Conservation (phyloP, 1,140 invertebrate genomes). For the Eriosoma lanigerum region DNA sequence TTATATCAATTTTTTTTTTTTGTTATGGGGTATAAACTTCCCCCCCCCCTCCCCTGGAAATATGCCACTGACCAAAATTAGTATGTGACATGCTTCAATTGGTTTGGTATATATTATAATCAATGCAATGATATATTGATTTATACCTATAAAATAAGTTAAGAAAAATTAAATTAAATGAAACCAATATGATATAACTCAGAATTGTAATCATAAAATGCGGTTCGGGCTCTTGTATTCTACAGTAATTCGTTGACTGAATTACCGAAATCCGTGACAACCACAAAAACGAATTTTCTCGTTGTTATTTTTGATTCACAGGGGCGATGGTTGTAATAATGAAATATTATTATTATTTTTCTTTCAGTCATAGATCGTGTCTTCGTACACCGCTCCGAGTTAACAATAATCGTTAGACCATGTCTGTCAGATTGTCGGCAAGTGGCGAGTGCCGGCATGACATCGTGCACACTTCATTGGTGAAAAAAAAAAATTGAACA, state of each 20-base stretch:
- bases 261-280: neutral
- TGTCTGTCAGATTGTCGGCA: constrained; percentile 38
- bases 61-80: too few relatives aligned
- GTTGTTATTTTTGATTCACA: neutral
- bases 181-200: too few relatives aligned
- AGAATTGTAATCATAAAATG: too few relatives aligned
- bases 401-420: constrained; percentile 43
- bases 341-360: constrained; percentile 36
- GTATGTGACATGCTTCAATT: too few relatives aligned
- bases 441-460: constrained; percentile 22
- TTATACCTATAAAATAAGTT: too few relatives aligned
- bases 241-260: neutral
- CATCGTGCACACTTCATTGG: constrained; percentile 33
- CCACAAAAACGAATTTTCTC: neutral
- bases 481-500: constrained; percentile 3
- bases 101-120: too few relatives aligned
- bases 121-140: too few relatives aligned
- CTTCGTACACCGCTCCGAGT: constrained; percentile 41
- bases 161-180: too few relatives aligned
- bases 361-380: constrained; percentile 22
- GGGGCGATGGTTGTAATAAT: constrained; percentile 23
- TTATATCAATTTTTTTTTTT: too few relatives aligned
- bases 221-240: too few relatives aligned
- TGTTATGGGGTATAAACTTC: too few relatives aligned
- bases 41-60: too few relatives aligned